Evolutionary conservation across 1,140 invertebrate genomes (phyloP).

Genomic region (Mylabris phalerata): DNA sequence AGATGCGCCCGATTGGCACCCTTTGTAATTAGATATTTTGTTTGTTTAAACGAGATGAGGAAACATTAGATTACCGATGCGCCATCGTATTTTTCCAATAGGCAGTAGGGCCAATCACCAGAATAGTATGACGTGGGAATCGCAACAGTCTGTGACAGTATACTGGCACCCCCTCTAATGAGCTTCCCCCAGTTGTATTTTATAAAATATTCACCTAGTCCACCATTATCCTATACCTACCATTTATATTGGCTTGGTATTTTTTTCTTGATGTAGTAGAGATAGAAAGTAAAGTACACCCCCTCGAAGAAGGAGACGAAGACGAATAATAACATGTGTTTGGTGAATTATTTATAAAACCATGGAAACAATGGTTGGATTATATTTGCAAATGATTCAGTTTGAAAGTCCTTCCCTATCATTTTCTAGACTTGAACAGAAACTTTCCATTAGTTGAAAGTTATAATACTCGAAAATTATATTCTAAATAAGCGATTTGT

Average conservation of each 20-base stretch:
- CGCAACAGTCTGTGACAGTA: slow-evolving; percentile 21
- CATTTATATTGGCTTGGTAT: not conserved
- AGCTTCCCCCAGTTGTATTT: slow-evolving; percentile 19
- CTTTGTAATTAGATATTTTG: not conserved
- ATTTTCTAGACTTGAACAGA: too few relatives aligned
- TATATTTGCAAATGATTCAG: too few relatives aligned
- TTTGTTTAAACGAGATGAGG: slow-evolving; percentile 11
- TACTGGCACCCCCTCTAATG: slow-evolving; percentile 24
- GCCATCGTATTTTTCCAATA: slow-evolving; percentile 24
- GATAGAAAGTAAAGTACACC: slow-evolving; percentile 7
- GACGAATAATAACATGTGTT: slow-evolving; percentile 25
- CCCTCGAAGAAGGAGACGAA: slow-evolving; percentile 1
- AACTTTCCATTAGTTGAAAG: too few relatives aligned
- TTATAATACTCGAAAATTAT: too few relatives aligned
- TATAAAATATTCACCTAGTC: slow-evolving; percentile 26
- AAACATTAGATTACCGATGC: slow-evolving; percentile 24
- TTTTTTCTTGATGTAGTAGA: slow-evolving; percentile 15
- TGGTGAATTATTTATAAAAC: slow-evolving; percentile 16
- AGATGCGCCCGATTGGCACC: too few relatives aligned
- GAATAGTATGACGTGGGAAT: slow-evolving; percentile 22
- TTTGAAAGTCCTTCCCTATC: too few relatives aligned
- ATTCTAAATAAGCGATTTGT: too few relatives aligned
- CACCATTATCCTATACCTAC: slow-evolving; percentile 24
- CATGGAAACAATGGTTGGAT: not conserved
- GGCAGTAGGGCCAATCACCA: slow-evolving; percentile 19